Base-by-base conservation (phyloP, 2,113 vertebrate species). In the Pedionomus torquatus region DNA sequence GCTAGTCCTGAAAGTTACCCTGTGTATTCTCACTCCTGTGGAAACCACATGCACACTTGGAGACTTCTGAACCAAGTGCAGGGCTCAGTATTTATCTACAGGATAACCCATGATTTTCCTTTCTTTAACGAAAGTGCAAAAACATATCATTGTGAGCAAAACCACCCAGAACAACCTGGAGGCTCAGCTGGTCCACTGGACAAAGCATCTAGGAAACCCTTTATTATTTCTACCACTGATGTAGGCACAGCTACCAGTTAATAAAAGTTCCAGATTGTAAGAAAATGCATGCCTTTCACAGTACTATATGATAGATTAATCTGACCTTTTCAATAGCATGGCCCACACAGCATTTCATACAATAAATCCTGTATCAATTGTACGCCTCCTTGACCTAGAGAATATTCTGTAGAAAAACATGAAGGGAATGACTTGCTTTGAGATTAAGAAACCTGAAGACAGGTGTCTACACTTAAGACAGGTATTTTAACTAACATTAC, bases 301-400 rank as follows among this genome's bases (percentile, higher is more conserved):
- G 19, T 13, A 44, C 14, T 30, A 20, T 61, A 44, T 26, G 43
- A 60, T 43, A 79, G 58, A 90, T 79, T 76, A 76, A 76, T 60
- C 52, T 83, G 52, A 86, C 52, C 52, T 95, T 88, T 86, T 35
- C 63, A 76, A 70, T 31, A 61, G 66, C 60, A 78, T 17, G 21
- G 49, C 17, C 51, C 46, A 51, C 43, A 65, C 19, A 91, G 43
- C 60, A 78, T 89, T 89, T 91, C 55, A 58, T 13, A 35, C 1
- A 3, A 28, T 19, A 83, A 84, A 84, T 70, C 31, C 55, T 66
- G 17, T 41, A 48, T 66, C 81, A 89, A 41, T 37, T 0, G 0
- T 43, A 24, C 0, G 0, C 58, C 69, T 84, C 46, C 43, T 60
- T 89, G 37, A 84, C 37, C 24, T 17, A 18, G 19, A 87, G 60